Evolutionary conservation across 2,113 vertebrate genomes (phyloP), one percentile per base, ranked within the genome.

Genomic region (Trachemys scripta): DNA sequence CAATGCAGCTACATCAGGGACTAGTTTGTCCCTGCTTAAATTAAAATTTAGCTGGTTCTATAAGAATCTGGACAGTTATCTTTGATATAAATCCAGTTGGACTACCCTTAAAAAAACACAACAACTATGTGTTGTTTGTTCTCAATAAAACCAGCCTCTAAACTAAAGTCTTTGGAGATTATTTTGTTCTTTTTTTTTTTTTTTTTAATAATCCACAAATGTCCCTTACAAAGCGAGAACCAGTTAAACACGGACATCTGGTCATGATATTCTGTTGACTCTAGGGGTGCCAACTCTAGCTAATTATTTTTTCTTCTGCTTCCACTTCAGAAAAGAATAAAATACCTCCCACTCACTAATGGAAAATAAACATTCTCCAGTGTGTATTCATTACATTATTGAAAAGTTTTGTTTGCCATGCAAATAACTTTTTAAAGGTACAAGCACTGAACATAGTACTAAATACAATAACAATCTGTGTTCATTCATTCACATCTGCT

Each of bases 231-330:
- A 90, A 84, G 27, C 5, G 22, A 89, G 84, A 98, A 94, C 4
- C 87, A 95, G 96, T 75, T 84, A 97, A 97, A 90, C n/a, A 96
- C 76, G 95, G 96, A 97, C 97, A 96, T 97, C 95, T 97, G 97
- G 95, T 95, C 85, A 83, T n/a, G 57, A 93, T 92, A 95, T 85
- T 96, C 87, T 92, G 89, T 85, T 85, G 89, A 94, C 65, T 89
- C 89, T 75, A 89, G 96, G 92, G 2, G 0, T 72, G 20, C 75
- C 93, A 94, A 6, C 38, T 25, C 79, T 54, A 95, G 93, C 90
- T 98, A 97, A 97, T 97, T 93, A 96, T 94, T 96, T 92, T 87
- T 78, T 90, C 86, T 89, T 94, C 95, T 97, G 91, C 84, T 96
- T 92, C 94, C 83, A 22, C 96, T 91, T 96, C 96, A 97, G 93